Percentiles rank a stretch among this genome's conserved stretches.
Conservation (phyloP, 2,888 invertebrate genomes). For the Carpatolechia fugitivella region DNA sequence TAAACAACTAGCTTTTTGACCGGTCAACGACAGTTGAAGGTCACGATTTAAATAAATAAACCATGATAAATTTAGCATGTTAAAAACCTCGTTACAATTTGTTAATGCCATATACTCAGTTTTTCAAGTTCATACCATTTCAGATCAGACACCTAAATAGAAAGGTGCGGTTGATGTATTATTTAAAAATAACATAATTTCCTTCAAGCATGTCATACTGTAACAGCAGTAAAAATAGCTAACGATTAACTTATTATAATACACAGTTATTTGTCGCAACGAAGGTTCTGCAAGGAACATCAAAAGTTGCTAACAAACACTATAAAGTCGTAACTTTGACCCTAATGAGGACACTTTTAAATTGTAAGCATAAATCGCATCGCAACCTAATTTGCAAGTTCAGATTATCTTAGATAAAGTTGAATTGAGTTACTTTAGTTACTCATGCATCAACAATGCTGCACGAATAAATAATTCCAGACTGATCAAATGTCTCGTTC, state of each 20-base stretch:
- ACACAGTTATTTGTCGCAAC: slow-evolving; percentile 13
- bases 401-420: background rate
- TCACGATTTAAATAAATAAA: background rate
- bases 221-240: background rate
- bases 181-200: too few species aligned
- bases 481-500: slow-evolving; percentile 19
- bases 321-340: slow-evolving; percentile 1
- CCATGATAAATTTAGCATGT: slow-evolving; percentile 2
- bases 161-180: too few species aligned
- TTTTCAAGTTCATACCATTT: too few species aligned
- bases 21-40: slow-evolving; percentile 11
- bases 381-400: slow-evolving; percentile 2
- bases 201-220: slow-evolving; percentile 3
- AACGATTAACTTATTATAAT: too few species aligned
- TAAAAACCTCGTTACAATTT: background rate
- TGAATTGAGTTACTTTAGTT: background rate
- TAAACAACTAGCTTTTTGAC: slow-evolving; percentile 16
- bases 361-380: background rate
- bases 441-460: slow-evolving; percentile 6
- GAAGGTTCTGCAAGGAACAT: slow-evolving; percentile 4
- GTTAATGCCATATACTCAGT: too few species aligned
- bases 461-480: slow-evolving; percentile 11
- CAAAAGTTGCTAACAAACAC: background rate
- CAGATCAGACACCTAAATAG: too few species aligned
- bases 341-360: background rate